Percentiles rank a stretch among this genome's conserved stretches.
Evolutionary conservation across 2,888 invertebrate species (phyloP).

Genomic region (Helobdella robusta): DNA sequence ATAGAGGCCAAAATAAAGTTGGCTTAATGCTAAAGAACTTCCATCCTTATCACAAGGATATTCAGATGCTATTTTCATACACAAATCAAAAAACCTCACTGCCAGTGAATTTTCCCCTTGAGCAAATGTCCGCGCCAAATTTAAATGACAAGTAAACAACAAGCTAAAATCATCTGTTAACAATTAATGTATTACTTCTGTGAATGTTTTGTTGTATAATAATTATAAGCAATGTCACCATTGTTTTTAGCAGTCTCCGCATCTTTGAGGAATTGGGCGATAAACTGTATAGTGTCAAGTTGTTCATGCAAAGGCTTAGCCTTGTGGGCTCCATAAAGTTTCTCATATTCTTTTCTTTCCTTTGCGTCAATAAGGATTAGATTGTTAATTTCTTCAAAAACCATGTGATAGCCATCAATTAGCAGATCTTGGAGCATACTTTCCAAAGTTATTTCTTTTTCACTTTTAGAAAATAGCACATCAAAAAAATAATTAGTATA

Average conservation of each 20-base stretch:
- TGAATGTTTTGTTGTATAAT: background rate
- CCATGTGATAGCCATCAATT: conserved; percentile 22
- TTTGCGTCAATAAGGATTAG: conserved; percentile 12
- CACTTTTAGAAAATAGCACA: too few species aligned
- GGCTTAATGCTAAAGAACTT: conserved; percentile 20
- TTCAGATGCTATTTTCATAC: conserved; percentile 4
- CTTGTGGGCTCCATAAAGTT: conserved; percentile 13
- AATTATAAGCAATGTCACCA: background rate
- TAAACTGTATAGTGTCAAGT: conserved; percentile 13
- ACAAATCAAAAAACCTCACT: conserved; percentile 14
- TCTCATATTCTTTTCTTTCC: conserved; percentile 21
- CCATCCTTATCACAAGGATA: conserved; percentile 22
- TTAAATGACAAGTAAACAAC: conserved; percentile 16
- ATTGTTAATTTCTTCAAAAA: conserved; percentile 21
- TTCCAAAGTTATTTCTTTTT: background rate
- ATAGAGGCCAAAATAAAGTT: conserved; percentile 10
- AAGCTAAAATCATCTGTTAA: conserved; percentile 12
- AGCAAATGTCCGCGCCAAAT: conserved; percentile 17
- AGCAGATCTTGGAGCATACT: conserved; percentile 14
- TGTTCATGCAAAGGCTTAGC: conserved; percentile 8
- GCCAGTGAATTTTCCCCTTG: conserved; percentile 14
- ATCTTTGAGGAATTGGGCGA: conserved; percentile 18
- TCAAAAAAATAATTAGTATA: too few species aligned
- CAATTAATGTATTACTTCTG: background rate
- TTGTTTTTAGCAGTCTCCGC: conserved; percentile 24